Conservation (phyloP, 1,140 invertebrate species). For the Diploscapter pachys region DNA sequence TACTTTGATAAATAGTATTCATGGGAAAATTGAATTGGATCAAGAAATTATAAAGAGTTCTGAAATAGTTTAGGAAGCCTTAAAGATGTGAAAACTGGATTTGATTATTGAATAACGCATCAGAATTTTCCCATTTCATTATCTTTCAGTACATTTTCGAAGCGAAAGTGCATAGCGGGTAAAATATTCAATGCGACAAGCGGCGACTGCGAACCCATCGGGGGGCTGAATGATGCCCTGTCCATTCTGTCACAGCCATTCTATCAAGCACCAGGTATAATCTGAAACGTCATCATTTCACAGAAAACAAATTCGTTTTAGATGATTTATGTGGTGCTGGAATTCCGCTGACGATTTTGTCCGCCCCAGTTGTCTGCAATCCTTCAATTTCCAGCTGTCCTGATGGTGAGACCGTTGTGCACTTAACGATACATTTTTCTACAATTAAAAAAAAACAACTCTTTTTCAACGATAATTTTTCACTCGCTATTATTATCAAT, state of each 20-base stretch:
- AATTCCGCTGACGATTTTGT: constrained; percentile 52
- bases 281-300: not conserved
- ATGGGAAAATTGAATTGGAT: no score
- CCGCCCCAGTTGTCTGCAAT: constrained; percentile 56
- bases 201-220: constrained; percentile 45
- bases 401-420: constrained; percentile 42
- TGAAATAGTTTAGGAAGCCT: no score
- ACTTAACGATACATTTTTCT: no score
- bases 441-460: not conserved
- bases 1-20: no score
- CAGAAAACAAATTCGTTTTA: constrained; percentile 15
- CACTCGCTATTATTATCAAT: constrained; percentile 11
- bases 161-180: constrained; percentile 43
- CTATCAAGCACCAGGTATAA: constrained; percentile 50
- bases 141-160: constrained; percentile 19
- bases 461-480: not conserved
- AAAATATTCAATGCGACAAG: constrained; percentile 49
- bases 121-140: not conserved
- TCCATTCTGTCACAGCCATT: constrained; percentile 49
- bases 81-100: no score
- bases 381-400: constrained; percentile 55
- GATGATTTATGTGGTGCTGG: constrained; percentile 56
- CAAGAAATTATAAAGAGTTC: no score
- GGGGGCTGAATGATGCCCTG: constrained; percentile 20
- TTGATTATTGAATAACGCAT: not conserved